Conservation (phyloP, 1,140 invertebrate genomes). For the Penaeus indicus region DNA sequence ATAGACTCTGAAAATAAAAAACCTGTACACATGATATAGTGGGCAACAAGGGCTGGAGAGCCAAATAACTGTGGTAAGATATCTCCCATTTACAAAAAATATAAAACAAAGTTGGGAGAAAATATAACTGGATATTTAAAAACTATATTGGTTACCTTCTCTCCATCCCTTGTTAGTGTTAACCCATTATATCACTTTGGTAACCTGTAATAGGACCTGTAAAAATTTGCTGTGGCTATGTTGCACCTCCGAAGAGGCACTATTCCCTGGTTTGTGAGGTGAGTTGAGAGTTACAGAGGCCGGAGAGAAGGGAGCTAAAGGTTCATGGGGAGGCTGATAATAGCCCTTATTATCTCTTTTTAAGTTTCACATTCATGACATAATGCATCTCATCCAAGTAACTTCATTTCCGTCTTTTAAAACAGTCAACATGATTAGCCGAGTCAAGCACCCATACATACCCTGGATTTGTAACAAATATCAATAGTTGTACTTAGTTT, state of each 20-base stretch:
- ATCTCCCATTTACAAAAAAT: conserved; percentile 50
- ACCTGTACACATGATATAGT: conserved; percentile 60
- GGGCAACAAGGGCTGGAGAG: conserved; percentile 58
- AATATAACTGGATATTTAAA: conserved; percentile 40
- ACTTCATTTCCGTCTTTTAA: conserved; percentile 58
- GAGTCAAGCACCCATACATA: conserved; percentile 60
- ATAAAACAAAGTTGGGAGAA: conserved; percentile 42
- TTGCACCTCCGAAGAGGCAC: conserved; percentile 56
- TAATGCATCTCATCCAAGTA: conserved; percentile 53
- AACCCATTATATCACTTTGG: conserved; percentile 54
- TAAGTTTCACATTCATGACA: conserved; percentile 38
- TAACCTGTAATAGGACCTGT: conserved; percentile 64
- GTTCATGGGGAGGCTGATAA: conserved; percentile 3
- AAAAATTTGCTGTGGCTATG: conserved; percentile 63
- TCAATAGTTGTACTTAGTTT: conserved; percentile 59
- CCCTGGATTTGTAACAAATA: conserved; percentile 61
- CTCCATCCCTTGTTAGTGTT: conserved; percentile 61
- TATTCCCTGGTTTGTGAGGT: conserved; percentile 61
- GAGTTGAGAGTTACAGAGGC: conserved; percentile 58
- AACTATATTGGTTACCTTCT: background rate
- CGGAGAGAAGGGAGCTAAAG: conserved; percentile 42
- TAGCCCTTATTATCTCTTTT: conserved; percentile 10
- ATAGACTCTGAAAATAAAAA: conserved; percentile 66
- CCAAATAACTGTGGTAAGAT: background rate
- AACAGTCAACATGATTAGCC: conserved; percentile 57